A percentile compares a stretch with the other conserved stretches of the same genome.
Conservation (phyloP, 2,797 vertebrate genomes). For the Pogonophryne albipinna region DNA sequence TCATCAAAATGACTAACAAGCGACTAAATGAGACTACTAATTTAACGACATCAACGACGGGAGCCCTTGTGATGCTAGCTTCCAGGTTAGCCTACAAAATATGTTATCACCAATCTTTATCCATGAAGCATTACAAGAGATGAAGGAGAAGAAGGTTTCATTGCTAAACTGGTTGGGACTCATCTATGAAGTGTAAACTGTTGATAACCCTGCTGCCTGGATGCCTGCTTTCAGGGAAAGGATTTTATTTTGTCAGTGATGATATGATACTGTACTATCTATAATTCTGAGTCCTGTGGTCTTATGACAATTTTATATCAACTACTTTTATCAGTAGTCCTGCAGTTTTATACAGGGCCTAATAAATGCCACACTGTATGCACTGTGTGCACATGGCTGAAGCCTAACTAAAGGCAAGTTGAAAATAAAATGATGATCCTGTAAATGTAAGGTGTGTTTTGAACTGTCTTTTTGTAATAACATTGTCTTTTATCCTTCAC, state of each 20-base stretch:
- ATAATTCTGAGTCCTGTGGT: constrained; percentile 73
- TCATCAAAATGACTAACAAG: too few species aligned
- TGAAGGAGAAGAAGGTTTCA: neutral
- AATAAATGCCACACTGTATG: constrained; percentile 87
- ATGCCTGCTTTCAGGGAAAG: constrained; percentile 33
- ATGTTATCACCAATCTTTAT: too few species aligned
- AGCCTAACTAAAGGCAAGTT: constrained; percentile 72
- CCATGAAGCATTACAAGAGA: too few species aligned
- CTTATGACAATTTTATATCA: constrained; percentile 72
- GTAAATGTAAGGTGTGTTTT: constrained; percentile 33
- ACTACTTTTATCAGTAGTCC: constrained; percentile 80
- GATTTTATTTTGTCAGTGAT: constrained; percentile 29
- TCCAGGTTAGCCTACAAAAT: too few species aligned
- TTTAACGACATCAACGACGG: too few species aligned
- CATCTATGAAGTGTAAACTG: constrained; percentile 6
- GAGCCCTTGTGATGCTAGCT: too few species aligned
- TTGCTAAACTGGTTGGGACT: constrained; percentile 8
- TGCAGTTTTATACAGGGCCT: constrained; percentile 96
- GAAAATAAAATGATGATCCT: constrained; percentile 70
- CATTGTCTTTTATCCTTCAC: constrained; percentile 16
- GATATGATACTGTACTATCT: constrained; percentile 56
- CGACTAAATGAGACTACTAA: too few species aligned
- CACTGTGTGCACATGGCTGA: constrained; percentile 87
- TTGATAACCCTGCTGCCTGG: constrained; percentile 22
- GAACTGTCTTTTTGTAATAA: constrained; percentile 23